A percentile compares a stretch with the other conserved stretches of the same genome.
phyloP scores from a whole-genome alignment of 2,888 invertebrate species.

The Corbicula japonica region DNA sequence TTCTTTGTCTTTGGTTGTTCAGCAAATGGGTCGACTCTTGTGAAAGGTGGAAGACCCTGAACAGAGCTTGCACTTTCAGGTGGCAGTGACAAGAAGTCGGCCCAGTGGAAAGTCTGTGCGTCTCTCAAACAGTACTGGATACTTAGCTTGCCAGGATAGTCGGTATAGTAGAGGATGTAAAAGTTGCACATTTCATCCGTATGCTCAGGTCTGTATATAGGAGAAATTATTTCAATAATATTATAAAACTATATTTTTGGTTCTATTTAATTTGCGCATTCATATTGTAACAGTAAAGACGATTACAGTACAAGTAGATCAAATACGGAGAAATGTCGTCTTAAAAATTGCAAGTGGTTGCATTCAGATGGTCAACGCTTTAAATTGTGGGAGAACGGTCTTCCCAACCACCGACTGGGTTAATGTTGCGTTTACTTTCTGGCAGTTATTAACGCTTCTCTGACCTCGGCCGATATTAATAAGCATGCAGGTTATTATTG shows the following conservation, averaged over 20 bases:
- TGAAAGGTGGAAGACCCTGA: slow-evolving; percentile 71
- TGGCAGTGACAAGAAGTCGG: slow-evolving; percentile 60
- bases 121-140: slow-evolving; percentile 76
- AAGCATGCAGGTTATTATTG: no score
- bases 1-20: no score
- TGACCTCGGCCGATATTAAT: no score
- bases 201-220: slow-evolving; percentile 72
- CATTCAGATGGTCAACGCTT: no score
- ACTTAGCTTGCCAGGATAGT: slow-evolving; percentile 68
- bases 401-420: no score
- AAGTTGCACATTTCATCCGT: slow-evolving; percentile 85
- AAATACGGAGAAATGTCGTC: no score
- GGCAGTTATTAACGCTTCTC: no score
- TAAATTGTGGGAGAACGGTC: no score
- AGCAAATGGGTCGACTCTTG: slow-evolving; percentile 63
- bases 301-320: no score
- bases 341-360: no score
- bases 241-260: background rate
- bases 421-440: no score
- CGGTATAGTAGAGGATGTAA: slow-evolving; percentile 82
- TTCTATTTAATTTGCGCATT: background rate
- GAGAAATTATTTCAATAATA: background rate
- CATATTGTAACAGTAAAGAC: no score
- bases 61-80: slow-evolving; percentile 75
- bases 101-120: slow-evolving; percentile 72